Conservation (phyloP, 2,113 vertebrate genomes). For the Eulacestoma nigropectus region DNA sequence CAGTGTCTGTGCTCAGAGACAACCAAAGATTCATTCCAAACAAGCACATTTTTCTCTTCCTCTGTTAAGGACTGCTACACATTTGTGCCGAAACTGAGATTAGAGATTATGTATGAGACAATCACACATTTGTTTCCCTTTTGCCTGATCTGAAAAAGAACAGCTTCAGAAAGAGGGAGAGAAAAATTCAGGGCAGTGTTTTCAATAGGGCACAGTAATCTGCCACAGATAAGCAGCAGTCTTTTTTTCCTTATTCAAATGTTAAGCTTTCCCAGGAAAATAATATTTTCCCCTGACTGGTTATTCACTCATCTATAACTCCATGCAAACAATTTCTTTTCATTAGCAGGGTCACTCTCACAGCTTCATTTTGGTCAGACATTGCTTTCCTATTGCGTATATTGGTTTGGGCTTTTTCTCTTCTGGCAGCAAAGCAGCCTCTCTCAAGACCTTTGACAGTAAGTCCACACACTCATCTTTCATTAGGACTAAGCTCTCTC, state of each 20-base stretch:
- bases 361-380: neutral
- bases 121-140: conserved; percentile 24
- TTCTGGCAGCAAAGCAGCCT: neutral
- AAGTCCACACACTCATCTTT: neutral
- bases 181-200: conserved; percentile 24
- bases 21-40: neutral
- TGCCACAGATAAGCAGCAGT: neutral
- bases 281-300: conserved; percentile 1
- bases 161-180: neutral
- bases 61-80: neutral
- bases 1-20: neutral
- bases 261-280: conserved; percentile 52
- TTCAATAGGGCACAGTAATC: neutral
- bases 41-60: conserved; percentile 13
- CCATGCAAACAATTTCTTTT: neutral
- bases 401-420: neutral
- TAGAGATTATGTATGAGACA: neutral
- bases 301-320: neutral
- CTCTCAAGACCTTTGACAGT: neutral
- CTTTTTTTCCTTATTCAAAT: conserved; percentile 46
- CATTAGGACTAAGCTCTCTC: neutral
- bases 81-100: neutral
- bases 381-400: neutral
- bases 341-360: neutral
- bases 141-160: neutral